Evolutionary conservation across 2,113 vertebrate species (phyloP), one percentile per base, ranked within the genome.

Genomic region (Orientallactaga bullata): DNA sequence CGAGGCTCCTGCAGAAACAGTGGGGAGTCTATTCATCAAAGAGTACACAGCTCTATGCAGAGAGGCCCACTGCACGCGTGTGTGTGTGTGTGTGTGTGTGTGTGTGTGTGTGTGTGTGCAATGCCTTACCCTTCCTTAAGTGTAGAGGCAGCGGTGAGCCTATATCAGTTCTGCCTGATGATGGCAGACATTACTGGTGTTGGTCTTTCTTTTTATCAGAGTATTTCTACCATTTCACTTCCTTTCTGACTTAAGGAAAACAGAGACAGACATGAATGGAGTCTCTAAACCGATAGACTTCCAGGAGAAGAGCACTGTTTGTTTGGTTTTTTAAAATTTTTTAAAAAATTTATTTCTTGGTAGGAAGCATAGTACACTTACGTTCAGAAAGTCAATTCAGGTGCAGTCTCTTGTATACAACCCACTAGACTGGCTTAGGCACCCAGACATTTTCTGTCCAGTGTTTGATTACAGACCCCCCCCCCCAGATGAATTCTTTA

Each of bases 31-130:
- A 69, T 42, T 58, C 85, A 55, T 94, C 77, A 85, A 51, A 78
- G 1, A 37, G 30, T 1, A 1, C 2, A 23, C 12, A 32, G 42
- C 5, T n/a, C n/a, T n/a, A n/a, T n/a, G n/a, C n/a, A n/a, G n/a
- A n/a, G n/a, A n/a, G n/a, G n/a, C n/a, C n/a, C n/a, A n/a, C n/a
- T n/a, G n/a, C n/a, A n/a, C n/a, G n/a, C n/a, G n/a, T n/a, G n/a
- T n/a, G n/a, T n/a, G n/a, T n/a, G n/a, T n/a, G n/a, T n/a, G n/a
- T n/a, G n/a, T n/a, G n/a, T n/a, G n/a, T n/a, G n/a, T n/a, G n/a
- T n/a, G n/a, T n/a, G n/a, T n/a, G n/a, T n/a, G n/a, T n/a, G n/a
- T n/a, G n/a, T n/a, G 42, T 47, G 42, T 5, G 42, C 42, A 76
- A 37, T 68, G 11, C 26, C 60, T 68, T 13, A 73, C 17, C 61